phyloP scores from a whole-genome alignment of 2,113 vertebrate species.

The Eretmochelys imbricata region DNA sequence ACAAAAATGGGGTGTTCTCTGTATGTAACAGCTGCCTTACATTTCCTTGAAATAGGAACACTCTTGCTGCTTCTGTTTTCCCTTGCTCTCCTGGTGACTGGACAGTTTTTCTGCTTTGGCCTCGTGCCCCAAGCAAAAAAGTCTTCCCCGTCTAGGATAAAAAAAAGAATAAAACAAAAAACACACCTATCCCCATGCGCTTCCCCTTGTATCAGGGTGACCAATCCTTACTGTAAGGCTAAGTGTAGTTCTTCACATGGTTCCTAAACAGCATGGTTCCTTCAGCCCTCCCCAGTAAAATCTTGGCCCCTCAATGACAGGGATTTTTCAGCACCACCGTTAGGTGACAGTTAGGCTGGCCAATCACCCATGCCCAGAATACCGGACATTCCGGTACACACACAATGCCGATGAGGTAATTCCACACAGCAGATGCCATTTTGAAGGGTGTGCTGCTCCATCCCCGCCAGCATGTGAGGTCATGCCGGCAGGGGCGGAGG shows the following conservation, averaged over 20 bases:
- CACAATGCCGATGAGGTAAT: too few species aligned
- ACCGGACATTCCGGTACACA: too few species aligned
- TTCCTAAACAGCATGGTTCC: neutral
- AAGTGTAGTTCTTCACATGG: neutral
- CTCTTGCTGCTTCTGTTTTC: neutral
- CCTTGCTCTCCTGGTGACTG: neutral
- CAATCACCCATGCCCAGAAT: too few species aligned
- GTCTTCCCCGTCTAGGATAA: neutral
- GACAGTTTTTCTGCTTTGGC: neutral
- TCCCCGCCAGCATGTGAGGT: too few species aligned
- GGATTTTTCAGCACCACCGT: neutral
- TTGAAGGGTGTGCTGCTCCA: too few species aligned
- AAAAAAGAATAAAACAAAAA: neutral
- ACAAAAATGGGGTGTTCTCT: neutral
- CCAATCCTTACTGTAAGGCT: neutral
- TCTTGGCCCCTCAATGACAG: neutral
- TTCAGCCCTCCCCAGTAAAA: neutral
- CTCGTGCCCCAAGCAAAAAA: neutral
- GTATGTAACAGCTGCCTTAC: neutral
- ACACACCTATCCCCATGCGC: neutral
- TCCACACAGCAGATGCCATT: too few species aligned
- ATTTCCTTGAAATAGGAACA: neutral
- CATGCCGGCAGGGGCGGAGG: too few species aligned
- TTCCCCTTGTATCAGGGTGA: neutral
- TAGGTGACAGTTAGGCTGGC: neutral